These are phyloP conservation scores for Melitaea athalia DNA, from an alignment of 2,888 invertebrate species.

Conservation along the genomic window DNA sequence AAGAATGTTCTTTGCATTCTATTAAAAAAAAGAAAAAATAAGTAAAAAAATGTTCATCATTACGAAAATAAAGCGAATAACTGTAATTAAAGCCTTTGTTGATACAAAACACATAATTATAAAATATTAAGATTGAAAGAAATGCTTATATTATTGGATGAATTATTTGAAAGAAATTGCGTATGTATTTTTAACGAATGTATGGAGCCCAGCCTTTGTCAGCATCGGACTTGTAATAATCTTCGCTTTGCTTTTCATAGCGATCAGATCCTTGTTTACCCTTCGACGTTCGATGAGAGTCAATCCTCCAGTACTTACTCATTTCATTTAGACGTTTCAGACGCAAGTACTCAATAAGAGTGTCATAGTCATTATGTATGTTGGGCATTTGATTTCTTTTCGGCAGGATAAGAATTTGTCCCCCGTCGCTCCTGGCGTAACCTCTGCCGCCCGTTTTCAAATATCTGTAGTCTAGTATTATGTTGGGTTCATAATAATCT, in stretches of 20 bases:
- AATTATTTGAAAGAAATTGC: too few relatives aligned
- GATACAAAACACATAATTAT: not conserved
- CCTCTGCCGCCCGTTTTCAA: constrained; percentile 68
- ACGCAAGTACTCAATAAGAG: constrained; percentile 62
- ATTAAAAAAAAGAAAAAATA: not conserved
- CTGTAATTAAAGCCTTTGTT: not conserved
- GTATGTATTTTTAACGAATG: not conserved
- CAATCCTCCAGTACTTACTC: constrained; percentile 23
- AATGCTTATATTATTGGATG: not conserved
- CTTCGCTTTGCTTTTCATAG: not conserved
- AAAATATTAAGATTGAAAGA: not conserved
- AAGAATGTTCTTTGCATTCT: not conserved
- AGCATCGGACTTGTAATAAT: not conserved
- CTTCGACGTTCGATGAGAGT: not conserved
- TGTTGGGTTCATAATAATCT: constrained; percentile 64
- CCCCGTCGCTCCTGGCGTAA: constrained; percentile 67
- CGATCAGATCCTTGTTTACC: not conserved
- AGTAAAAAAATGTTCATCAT: not conserved
- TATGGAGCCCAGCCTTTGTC: constrained; percentile 11
- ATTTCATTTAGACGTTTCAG: constrained; percentile 53
- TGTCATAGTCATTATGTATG: constrained; percentile 61
- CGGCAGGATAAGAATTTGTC: constrained; percentile 68
- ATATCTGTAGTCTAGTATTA: constrained; percentile 70
- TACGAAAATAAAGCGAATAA: not conserved
- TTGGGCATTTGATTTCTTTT: constrained; percentile 49